Evolutionary conservation across 2,113 vertebrate genomes (phyloP), one percentile per base, ranked within the genome.

Genomic region (Anhinga anhinga): DNA sequence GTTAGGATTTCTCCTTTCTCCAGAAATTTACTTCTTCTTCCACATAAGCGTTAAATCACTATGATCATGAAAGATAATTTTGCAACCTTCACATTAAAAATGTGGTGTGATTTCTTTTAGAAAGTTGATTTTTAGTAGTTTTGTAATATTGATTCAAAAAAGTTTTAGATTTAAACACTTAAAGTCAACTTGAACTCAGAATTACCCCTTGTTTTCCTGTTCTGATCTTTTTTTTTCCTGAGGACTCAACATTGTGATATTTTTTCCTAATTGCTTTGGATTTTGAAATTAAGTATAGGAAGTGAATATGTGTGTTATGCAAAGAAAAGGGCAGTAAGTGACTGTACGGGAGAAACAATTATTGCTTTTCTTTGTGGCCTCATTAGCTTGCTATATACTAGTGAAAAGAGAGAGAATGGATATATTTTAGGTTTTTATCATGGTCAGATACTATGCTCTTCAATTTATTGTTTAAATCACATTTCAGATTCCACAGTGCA

Each of bases 401-500:
- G 21, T 15, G 84, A 61, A 82, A 93, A 52, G 34, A 84, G 11
- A 80, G 3, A 79, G 14, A 80, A 49, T 34, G 2, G 10, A 2
- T 76, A 72, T 76, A 16, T 79, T 66, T 66, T 19, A 55, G 44
- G 15, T 26, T 91, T 90, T 86, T 85, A 47, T 61, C 40, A 82
- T 40, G 23, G 6, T 19, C 30, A 91, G 65, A 49, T 65, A 59
- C 7, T 49, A 29, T 27, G 11, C 2, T 74, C 17, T 49, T 22
- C 30, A 85, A 82, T 87, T 72, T 77, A 72, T 76, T 87, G 79
- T 85, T 94, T 91, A 97, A 97, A 90, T 70, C 63, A 38, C 29
- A 81, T 81, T 74, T 94, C 71, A 81, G 32, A 86, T 73, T 95
- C 72, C 55, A 83, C 22, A 71, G 26, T 50, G 61, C 4, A 70